A percentile compares a stretch with the other conserved stretches of the same genome.
Evolutionary conservation across 2,113 vertebrate genomes (phyloP).

Genomic region (Murina feae): DNA sequence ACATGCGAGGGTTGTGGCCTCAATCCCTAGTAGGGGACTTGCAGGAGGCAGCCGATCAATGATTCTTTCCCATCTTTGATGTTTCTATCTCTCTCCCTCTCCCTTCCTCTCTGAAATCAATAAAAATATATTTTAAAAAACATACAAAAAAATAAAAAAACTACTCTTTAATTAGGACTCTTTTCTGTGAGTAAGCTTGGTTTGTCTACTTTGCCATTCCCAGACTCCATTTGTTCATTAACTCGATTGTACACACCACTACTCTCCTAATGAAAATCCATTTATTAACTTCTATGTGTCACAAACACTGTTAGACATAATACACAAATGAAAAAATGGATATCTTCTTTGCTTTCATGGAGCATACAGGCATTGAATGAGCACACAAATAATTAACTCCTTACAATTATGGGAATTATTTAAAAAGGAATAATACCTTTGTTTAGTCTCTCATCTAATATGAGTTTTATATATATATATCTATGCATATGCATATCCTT

Average conservation of each 20-base stretch:
- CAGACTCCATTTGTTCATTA: neutral
- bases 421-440: neutral
- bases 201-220: neutral
- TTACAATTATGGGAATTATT: neutral
- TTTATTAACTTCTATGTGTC: neutral
- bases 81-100: too few species aligned
- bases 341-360: neutral
- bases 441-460: neutral
- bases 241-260: neutral
- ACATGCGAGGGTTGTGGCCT: too few species aligned
- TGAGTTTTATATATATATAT: neutral
- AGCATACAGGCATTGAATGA: neutral
- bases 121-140: too few species aligned
- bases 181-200: neutral
- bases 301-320: neutral
- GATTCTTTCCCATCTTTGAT: too few species aligned
- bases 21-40: too few species aligned
- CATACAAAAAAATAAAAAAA: neutral
- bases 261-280: neutral
- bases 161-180: neutral
- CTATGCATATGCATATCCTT: neutral
- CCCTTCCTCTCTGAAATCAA: too few species aligned
- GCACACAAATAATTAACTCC: neutral
- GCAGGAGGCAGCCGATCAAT: too few species aligned
- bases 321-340: neutral